Conservation (phyloP, 2,888 invertebrate genomes). For the Abrostola tripartita region DNA sequence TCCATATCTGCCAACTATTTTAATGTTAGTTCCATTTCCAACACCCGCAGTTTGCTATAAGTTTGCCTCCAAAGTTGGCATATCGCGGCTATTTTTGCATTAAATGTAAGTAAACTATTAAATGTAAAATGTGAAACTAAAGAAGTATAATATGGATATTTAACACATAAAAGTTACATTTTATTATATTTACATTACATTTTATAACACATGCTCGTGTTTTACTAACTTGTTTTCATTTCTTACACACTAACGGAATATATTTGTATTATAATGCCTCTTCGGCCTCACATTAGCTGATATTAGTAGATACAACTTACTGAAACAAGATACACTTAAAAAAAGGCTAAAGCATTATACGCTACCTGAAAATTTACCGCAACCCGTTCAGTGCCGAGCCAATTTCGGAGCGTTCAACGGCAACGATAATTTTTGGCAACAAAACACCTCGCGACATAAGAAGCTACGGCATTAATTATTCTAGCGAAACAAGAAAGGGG, state of each 20-base stretch:
- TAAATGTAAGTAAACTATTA: neutral
- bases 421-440: constrained; percentile 80
- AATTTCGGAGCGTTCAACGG: constrained; percentile 66
- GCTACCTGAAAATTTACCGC: constrained; percentile 26
- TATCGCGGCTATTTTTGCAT: constrained; percentile 14
- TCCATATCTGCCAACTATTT: constrained; percentile 58
- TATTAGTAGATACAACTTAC: neutral
- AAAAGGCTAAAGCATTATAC: constrained; percentile 24
- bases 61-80: constrained; percentile 46
- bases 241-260: no score
- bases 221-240: no score
- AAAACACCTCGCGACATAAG: constrained; percentile 83
- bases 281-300: neutral
- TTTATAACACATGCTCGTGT: no score
- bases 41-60: constrained; percentile 60
- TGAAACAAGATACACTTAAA: constrained; percentile 7
- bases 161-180: no score
- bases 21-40: constrained; percentile 58
- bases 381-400: constrained; percentile 64
- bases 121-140: neutral
- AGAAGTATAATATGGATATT: no score
- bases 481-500: constrained; percentile 86
- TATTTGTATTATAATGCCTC: no score
- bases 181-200: no score
- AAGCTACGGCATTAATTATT: constrained; percentile 87